These are phyloP conservation scores for Balaeniceps rex DNA, from an alignment of 2,113 vertebrate genomes.

Conservation along the genomic window DNA sequence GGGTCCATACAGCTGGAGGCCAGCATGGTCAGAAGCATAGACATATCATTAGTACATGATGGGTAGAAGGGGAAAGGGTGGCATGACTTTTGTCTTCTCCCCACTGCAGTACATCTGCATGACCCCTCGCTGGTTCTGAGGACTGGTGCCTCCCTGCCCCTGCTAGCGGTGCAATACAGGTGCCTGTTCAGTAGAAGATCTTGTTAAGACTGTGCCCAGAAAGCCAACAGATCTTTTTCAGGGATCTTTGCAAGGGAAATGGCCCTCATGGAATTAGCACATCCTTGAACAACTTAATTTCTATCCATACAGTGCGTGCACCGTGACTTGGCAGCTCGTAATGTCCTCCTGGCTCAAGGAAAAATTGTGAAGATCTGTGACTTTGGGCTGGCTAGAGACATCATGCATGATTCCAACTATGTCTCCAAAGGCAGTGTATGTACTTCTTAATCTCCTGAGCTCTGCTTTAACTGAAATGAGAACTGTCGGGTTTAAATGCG, in stretches of 20 bases:
- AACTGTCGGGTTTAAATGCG: neutral
- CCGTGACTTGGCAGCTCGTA: constrained; percentile 95
- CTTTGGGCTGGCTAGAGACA: constrained; percentile 96
- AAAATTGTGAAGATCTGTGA: constrained; percentile 99
- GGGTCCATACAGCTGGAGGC: neutral
- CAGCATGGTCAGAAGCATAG: neutral
- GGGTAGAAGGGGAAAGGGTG: neutral
- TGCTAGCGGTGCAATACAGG: neutral
- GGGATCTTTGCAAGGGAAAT: neutral
- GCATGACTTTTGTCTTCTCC: neutral
- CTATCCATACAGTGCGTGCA: constrained; percentile 86
- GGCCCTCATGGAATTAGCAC: neutral
- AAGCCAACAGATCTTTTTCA: neutral
- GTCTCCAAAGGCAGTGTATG: constrained; percentile 98
- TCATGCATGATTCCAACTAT: constrained; percentile 99
- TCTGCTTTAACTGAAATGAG: neutral
- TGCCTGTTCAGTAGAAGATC: neutral
- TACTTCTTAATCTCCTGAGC: constrained; percentile 26
- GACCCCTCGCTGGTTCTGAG: neutral
- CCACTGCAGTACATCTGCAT: accelerated
- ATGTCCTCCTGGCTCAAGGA: constrained; percentile 96
- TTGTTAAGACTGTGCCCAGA: neutral
- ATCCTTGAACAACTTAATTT: neutral
- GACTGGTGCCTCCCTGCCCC: neutral
- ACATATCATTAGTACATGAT: neutral